Percentiles rank a stretch among this genome's conserved stretches.
Conservation (phyloP, 2,113 vertebrate genomes). For the Odocoileus virginianus region DNA sequence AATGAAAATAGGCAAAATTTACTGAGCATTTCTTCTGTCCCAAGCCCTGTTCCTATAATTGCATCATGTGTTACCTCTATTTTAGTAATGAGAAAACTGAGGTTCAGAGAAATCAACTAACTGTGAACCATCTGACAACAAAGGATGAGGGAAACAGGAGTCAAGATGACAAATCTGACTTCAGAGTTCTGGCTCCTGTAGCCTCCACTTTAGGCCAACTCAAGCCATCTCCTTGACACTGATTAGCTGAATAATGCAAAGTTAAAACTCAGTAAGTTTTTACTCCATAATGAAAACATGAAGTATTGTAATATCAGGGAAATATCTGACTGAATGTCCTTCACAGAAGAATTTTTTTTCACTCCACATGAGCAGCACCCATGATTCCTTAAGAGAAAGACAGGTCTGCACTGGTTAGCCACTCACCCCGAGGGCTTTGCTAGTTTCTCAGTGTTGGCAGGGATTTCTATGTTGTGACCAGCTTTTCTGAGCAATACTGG, state of each 20-base stretch:
- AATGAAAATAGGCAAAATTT: background rate
- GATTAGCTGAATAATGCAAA: background rate
- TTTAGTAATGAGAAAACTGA: background rate
- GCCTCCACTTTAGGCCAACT: background rate
- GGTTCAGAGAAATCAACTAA: background rate
- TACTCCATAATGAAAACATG: background rate
- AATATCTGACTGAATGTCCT: background rate
- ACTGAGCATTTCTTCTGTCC: background rate
- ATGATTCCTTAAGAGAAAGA: background rate
- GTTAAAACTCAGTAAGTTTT: background rate
- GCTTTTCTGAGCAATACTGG: background rate
- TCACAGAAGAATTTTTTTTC: background rate
- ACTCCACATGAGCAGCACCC: accelerated
- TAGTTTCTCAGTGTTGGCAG: background rate
- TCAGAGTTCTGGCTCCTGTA: background rate
- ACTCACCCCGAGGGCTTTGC: background rate
- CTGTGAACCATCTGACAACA: background rate
- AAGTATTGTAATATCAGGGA: background rate
- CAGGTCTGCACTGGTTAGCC: background rate
- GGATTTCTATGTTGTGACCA: background rate
- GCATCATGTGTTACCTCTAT: background rate
- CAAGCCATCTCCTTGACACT: background rate
- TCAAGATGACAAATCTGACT: background rate
- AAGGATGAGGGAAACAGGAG: background rate
- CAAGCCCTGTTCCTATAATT: background rate